Evolutionary conservation across 2,797 vertebrate species (phyloP).

Genomic region (Paramormyrops hopkinsi): DNA sequence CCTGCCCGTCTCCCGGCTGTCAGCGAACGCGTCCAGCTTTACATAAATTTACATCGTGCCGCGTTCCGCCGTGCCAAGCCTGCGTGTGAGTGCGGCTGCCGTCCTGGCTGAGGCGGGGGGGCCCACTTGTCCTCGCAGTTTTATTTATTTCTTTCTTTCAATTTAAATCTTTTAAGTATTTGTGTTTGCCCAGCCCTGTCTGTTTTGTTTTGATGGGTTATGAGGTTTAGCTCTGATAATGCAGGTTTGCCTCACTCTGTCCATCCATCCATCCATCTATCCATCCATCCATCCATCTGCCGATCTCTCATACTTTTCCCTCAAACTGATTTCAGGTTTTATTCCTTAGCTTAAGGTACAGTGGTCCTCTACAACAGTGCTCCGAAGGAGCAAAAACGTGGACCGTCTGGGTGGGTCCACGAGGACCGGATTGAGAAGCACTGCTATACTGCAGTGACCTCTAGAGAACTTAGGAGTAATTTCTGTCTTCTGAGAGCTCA

Average conservation of each 20-base stretch:
- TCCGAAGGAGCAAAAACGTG: not conserved
- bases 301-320: not conserved
- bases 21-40: constrained; percentile 40
- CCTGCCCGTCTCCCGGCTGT: constrained; percentile 36
- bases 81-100: constrained; percentile 20
- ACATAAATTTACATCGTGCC: constrained; percentile 41
- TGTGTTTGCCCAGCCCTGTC: not conserved
- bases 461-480: not conserved
- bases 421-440: not conserved
- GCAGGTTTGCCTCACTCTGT: not conserved
- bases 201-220: not conserved
- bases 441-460: not conserved
- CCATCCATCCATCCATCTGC: not conserved
- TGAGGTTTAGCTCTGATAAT: not conserved
- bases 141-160: not conserved
- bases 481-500: constrained; percentile 6
- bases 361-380: not conserved
- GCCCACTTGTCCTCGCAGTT: not conserved
- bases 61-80: constrained; percentile 29
- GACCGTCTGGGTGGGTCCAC: too few relatives aligned
- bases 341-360: not conserved
- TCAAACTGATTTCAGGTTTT: not conserved
- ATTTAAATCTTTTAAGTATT: not conserved
- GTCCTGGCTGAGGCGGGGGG: not conserved
- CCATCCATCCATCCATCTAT: not conserved